phyloP scores from a whole-genome alignment of 1,140 invertebrate genomes.

The Pseudomyrmex sp. region DNA sequence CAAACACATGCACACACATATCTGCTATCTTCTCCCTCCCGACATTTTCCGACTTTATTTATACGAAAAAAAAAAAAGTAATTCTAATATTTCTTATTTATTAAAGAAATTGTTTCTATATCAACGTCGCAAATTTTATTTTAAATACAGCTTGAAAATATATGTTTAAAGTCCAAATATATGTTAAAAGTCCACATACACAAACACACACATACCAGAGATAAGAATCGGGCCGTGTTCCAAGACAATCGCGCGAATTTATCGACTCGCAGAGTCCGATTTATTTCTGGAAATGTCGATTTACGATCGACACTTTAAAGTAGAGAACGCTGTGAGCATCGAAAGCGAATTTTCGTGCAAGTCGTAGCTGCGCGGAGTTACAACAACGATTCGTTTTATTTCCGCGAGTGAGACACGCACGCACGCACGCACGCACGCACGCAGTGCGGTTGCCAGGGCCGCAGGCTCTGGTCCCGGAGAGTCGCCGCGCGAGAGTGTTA shows the following conservation, averaged over 20 bases:
- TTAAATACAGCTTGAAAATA: not conserved
- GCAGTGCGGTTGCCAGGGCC: constrained; percentile 41
- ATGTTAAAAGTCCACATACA: no score
- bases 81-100: not conserved
- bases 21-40: not conserved
- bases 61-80: no score
- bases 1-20: constrained; percentile 1
- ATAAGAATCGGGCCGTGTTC: not conserved
- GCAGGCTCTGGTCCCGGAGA: constrained; percentile 8
- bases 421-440: not conserved
- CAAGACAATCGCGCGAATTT: not conserved
- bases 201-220: no score
- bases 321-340: constrained; percentile 22
- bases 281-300: constrained; percentile 19
- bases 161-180: no score
- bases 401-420: constrained; percentile 41
- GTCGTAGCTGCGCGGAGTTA: constrained; percentile 12
- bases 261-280: not conserved
- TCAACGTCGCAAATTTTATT: not conserved
- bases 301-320: constrained; percentile 34
- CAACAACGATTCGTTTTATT: constrained; percentile 42
- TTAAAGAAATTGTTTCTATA: no score
- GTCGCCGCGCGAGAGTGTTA: constrained; percentile 40
- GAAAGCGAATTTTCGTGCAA: constrained; percentile 52
- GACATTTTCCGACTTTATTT: no score